Evolutionary conservation across 2,797 vertebrate genomes (phyloP), one percentile per base, ranked within the genome.

Genomic region (Cryptoprocta ferox): DNA sequence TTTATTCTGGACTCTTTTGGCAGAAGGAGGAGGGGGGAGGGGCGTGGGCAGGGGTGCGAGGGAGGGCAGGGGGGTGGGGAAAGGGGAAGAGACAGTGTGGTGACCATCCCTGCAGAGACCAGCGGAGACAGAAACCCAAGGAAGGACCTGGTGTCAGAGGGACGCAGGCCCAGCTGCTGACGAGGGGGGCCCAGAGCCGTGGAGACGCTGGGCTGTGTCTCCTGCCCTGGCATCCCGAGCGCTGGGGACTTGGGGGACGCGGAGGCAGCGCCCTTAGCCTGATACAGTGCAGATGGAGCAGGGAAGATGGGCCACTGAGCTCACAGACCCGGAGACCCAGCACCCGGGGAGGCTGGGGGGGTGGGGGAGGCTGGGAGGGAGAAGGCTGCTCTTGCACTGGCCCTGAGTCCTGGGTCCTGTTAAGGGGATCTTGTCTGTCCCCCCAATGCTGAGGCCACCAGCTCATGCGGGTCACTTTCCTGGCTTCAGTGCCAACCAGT

Each of bases 31-130:
- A 28, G 21, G 73, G 42, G 5, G 42, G 19, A 85, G 81, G 37
- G 45, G 5, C 50, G 18, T 48, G 18, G 18, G n/a, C 61, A 32
- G 13, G 35, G n/a, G 28, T 0, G 0, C 0, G 4, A 11, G 16
- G 61, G 48, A 14, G 42, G 42, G 21, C 28, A 6, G 61, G 13
- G 16, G 3, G 7, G 16, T 30, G 37, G 50, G n/a, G 18, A 21
- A 75, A 30, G 45, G 35, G 45, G 30, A 66, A 48, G 19, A 59
- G 28, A 6, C 0, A 2, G 26, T 4, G 0, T 42, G 48, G 39
- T 18, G 8, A 14, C 5, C 3, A 2, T 87, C 32, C 14, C 65
- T 26, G 39, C 4, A n/a, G 21, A 75, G 35, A 11, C 9, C 12
- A 37, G 35, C 89, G 50, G 32, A 73, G 15, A 16, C 53, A 83